Percentiles rank a stretch among this genome's conserved stretches.
Conservation (phyloP, 2,113 vertebrate species). For the Panurus biarmicus region DNA sequence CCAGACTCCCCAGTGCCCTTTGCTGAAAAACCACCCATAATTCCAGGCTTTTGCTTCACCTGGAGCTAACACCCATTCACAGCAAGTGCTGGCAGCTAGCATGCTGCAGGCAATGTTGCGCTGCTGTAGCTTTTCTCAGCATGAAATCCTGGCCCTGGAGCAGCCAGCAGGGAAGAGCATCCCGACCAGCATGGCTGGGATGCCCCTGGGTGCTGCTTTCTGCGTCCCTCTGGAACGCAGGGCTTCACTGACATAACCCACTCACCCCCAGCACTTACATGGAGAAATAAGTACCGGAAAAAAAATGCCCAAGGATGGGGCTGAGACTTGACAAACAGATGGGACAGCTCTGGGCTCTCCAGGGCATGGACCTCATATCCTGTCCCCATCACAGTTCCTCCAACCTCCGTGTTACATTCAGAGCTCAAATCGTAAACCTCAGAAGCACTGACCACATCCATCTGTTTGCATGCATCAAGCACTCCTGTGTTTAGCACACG, state of each 20-base stretch:
- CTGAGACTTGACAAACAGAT: neutral
- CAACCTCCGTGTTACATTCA: neutral
- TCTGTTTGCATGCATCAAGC: neutral
- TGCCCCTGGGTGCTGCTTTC: neutral
- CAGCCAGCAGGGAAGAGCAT: neutral
- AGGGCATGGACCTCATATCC: rapidly evolving
- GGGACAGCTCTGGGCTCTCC: neutral
- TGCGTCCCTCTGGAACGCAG: neutral
- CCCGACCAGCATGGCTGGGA: rapidly evolving
- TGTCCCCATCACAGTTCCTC: neutral
- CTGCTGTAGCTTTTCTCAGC: neutral
- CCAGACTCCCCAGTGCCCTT: neutral
- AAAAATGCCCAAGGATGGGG: neutral
- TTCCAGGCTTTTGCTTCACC: neutral
- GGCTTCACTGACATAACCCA: neutral
- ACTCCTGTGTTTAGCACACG: neutral
- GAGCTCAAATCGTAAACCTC: neutral
- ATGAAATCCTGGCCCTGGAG: neutral
- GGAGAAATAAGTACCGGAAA: neutral
- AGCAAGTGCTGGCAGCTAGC: neutral
- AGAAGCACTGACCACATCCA: neutral
- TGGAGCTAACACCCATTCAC: neutral
- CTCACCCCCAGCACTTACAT: rapidly evolving
- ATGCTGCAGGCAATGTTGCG: neutral
- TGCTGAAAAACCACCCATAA: neutral